Conservation (phyloP, 92 coral and sea anemone species). For the Porites rus region DNA sequence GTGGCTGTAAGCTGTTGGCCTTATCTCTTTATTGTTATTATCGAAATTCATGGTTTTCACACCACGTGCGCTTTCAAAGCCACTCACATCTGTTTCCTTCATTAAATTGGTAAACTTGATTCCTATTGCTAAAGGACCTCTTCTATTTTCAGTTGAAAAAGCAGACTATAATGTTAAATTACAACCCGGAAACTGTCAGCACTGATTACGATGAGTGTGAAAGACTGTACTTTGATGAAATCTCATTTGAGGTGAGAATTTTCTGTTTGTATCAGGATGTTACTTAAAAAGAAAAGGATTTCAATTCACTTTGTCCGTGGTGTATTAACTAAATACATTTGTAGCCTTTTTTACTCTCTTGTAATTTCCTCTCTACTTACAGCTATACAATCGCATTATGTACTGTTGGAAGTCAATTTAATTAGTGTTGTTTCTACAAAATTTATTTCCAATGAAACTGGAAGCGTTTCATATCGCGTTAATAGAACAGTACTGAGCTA, state of each 20-base stretch:
- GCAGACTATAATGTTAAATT: slow-evolving; percentile 96
- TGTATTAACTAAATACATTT: no score
- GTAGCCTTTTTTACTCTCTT: background rate
- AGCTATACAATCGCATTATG: background rate
- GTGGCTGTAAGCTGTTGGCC: no score
- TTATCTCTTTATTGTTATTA: no score
- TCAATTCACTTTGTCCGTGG: no score
- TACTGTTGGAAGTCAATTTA: background rate
- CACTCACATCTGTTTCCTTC: background rate
- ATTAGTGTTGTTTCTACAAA: background rate
- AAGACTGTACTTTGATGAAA: slow-evolving; percentile 96
- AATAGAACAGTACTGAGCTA: no score
- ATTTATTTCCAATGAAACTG: background rate
- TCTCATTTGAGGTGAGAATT: slow-evolving; percentile 92
- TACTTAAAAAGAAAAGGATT: no score
- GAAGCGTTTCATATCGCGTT: background rate
- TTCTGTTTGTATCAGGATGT: no score
- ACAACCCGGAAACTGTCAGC: slow-evolving; percentile 99
- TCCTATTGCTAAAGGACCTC: background rate
- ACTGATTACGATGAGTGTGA: slow-evolving; percentile 99
- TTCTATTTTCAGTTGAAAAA: slow-evolving; percentile 73
- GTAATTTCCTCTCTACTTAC: background rate
- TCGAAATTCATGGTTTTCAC: background rate
- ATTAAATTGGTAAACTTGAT: background rate
- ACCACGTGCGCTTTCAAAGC: background rate